Evolutionary conservation across 2,888 invertebrate species (phyloP), one percentile per base, ranked within the genome.

Genomic region (Opisthograptis luteolata): DNA sequence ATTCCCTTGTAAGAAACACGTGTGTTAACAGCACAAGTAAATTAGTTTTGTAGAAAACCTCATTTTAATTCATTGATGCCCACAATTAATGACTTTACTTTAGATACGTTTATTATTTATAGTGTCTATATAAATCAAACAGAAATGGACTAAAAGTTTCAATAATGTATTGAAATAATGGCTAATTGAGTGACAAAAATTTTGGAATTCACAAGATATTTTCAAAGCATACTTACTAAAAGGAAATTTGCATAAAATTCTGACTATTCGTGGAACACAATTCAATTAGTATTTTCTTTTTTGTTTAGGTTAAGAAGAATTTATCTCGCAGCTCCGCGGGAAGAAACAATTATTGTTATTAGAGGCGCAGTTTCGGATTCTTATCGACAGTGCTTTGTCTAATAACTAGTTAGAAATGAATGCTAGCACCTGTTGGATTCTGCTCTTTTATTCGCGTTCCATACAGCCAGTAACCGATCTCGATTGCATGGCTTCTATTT

Each of bases 1-100:
- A 67, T 84, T 84, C 76, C 66, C 78, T 64, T 86, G 86, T 87
- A 66, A 55, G 24, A 53, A 66, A 74, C 86, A 86, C 86, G 85
- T 62, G 61, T 51, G 50, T 30, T 45, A 41, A 43, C 31, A 46
- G 12, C 27, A 10, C 14, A 8, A 42, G 39, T 37, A 42, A 46
- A 52, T 49, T 51, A 37, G 30, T 54, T 55, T 48, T 43, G 22
- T 49, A 49, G 43, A 17, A 39, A 37, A 43, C 31, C 32, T 43
- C 37, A 44, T 49, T 49, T 49, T 42, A 42, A 42, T 49, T 42
- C 42, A 49, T 49, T 49, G 48, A 42, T 37, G 25, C 37, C 36
- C 36, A 42, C 28, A 35, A n/a, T n/a, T n/a, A n/a, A 32, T 31
- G 31, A 5, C 17, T 13, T 37, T 10, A 10, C 31, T 47, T 35